A percentile compares a stretch with the other conserved stretches of the same genome.
These are phyloP conservation scores for Echiichthys vipera DNA, from an alignment of 2,797 vertebrate genomes.

Conservation along the genomic window DNA sequence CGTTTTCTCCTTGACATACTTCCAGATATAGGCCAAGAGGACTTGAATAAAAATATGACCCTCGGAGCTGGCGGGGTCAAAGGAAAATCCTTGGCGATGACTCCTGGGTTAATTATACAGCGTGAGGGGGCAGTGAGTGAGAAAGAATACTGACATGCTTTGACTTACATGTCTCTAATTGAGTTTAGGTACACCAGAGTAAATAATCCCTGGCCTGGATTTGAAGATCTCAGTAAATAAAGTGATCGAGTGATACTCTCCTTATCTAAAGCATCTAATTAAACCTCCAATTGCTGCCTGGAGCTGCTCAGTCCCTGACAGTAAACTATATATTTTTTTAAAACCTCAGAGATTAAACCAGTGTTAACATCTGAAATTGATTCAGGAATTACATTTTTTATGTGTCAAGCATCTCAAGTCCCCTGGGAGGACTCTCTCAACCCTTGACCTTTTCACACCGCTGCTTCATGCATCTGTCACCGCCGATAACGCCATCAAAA, in stretches of 20 bases:
- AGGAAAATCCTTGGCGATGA: conserved; percentile 13
- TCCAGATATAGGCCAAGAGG: neutral
- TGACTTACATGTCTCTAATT: conserved; percentile 39
- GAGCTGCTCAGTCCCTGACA: neutral
- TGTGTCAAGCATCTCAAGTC: conserved; percentile 33
- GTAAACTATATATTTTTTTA: no score
- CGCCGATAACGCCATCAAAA: conserved; percentile 59
- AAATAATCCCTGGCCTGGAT: neutral
- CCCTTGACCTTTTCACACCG: conserved; percentile 69
- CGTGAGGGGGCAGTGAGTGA: conserved; percentile 20
- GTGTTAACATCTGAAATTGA: conserved; percentile 47
- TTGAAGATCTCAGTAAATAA: neutral
- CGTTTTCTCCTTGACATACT: conserved; percentile 15
- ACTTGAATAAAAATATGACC: conserved; percentile 31
- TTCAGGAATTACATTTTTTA: conserved; percentile 55
- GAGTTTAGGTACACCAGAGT: conserved; percentile 12
- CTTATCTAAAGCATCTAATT: neutral
- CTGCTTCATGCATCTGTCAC: conserved; percentile 61
- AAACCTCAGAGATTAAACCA: conserved; percentile 11
- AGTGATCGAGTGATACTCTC: neutral
- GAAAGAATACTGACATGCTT: conserved; percentile 48
- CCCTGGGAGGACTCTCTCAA: conserved; percentile 25
- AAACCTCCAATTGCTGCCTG: neutral
- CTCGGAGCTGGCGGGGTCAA: conserved; percentile 35
- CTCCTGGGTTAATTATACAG: conserved; percentile 56